A percentile compares a stretch with the other conserved stretches of the same genome.
Evolutionary conservation across 2,797 vertebrate species (phyloP).

Genomic region (Pseudochaenichthys georgianus): DNA sequence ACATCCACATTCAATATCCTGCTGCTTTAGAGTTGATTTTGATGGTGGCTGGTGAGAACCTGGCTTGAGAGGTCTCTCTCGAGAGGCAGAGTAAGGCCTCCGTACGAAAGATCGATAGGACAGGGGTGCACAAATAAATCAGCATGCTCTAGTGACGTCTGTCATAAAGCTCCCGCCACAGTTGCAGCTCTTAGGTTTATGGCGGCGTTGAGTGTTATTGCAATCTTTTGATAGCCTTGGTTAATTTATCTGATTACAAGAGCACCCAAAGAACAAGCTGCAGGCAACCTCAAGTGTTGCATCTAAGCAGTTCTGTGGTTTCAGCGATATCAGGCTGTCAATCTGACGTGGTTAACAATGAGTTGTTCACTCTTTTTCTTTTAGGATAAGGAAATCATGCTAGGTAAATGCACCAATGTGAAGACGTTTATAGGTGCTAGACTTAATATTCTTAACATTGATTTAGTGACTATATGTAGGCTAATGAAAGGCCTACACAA

Average conservation of each 20-base stretch:
- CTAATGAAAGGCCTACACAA: neutral
- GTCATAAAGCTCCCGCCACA: conserved; percentile 83
- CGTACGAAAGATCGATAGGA: conserved; percentile 83
- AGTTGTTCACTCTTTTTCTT: neutral
- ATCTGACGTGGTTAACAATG: conserved; percentile 12
- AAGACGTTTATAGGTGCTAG: neutral
- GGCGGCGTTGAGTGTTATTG: conserved; percentile 86
- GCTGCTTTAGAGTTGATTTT: conserved; percentile 71
- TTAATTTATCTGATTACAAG: conserved; percentile 89
- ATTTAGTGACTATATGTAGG: neutral
- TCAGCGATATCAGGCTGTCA: conserved; percentile 11
- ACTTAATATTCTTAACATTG: conserved; percentile 13
- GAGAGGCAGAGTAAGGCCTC: conserved; percentile 79
- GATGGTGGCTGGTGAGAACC: conserved; percentile 72
- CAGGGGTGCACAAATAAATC: conserved; percentile 84
- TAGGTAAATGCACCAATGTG: conserved; percentile 12
- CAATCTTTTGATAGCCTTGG: conserved; percentile 88
- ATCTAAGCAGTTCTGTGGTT: conserved; percentile 52
- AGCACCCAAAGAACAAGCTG: conserved; percentile 72
- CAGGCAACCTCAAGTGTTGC: conserved; percentile 67
- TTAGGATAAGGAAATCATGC: neutral
- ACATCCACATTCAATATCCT: conserved; percentile 48
- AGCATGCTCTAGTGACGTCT: conserved; percentile 80
- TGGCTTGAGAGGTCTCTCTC: conserved; percentile 74
- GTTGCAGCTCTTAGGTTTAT: conserved; percentile 85